Evolutionary conservation across 2,888 invertebrate genomes (phyloP), one percentile per base, ranked within the genome.

Genomic region (Pterostichus niger): DNA sequence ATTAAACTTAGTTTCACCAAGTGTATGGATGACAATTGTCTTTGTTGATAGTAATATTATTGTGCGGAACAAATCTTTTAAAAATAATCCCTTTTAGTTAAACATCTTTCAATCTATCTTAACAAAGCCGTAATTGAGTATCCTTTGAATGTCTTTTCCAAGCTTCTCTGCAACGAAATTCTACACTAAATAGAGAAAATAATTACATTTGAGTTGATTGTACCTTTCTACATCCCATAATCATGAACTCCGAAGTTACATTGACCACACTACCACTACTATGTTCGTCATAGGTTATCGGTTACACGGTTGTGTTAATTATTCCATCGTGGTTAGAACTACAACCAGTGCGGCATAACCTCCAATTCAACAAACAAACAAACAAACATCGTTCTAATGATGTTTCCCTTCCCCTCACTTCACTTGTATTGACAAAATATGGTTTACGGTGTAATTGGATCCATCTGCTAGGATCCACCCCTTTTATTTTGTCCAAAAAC

Each of bases 401-500:
- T 10, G 49, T n/a, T 49, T 0, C 49, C 64, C n/a, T 35, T 35
- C 33, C 33, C 31, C 24, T 31, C 11, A 59, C 17, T 59, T 40
- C 40, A 59, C 54, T 59, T 59, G 59, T 31, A 59, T 59, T 59
- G 59, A 59, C 59, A 59, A 59, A 35, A 64, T 64, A 64, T 64
- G 35, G 64, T 64, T 64, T 64, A 64, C 64, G 64, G 13, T 64
- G 35, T 35, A 35, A 64, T 64, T 64, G 33, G 64, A n/a, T 64
- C 64, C 11, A 54, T 17, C 31, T 17, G 40, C 40, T 40, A 5
- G 59, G 59, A 11, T 11, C 9, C 64, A 6, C 64, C 64, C 64
- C 64, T 35, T 64, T 64, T 64, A 64, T 64, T 64, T 64, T 13
- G 76, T 11, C 56, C 75, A 76, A 76, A 76, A 76, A 76, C 76